Base-by-base conservation (phyloP, 2,797 vertebrate species). In the Ptychobarbus kaznakovi region DNA sequence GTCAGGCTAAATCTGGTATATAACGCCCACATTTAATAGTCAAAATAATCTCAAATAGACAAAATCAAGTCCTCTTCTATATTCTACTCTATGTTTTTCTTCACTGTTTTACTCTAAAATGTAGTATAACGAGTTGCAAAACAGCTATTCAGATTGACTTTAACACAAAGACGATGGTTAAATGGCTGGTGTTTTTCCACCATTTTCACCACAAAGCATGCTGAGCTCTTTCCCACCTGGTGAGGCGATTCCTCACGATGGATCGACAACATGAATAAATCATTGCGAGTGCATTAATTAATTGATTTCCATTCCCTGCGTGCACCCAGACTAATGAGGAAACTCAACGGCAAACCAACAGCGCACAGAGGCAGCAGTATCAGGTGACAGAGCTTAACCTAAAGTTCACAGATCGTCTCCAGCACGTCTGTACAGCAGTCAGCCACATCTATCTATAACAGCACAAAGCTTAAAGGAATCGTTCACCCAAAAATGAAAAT, bases 261-360 rank as follows among this genome's bases (percentile, higher is more conserved):
- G 61, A 79, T 77, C 63, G 20, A 65, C 58, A 87, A 83, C 69
- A 84, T 89, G 82, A 89, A 91, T 89, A 87, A 88, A 86, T 86
- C 78, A 90, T 86, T 28, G 86, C 2, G 53, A 87, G 70, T 20
- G 38, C 56, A 25, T 85, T 87, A 81, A 88, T 88, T 89, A 88
- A 84, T 84, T 84, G 77, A 86, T 86, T 87, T 86, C 73, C 78
- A 42, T 79, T 85, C 83, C 44, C 70, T 77, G 70, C 58, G 51
- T 77, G 42, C 18, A 7, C 18, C 42, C 74, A 82, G 80, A 56
- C 81, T 78, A 63, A 80, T 68, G 63, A 85, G 42, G 77, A 85
- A 66, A 76, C 82, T 40, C 74, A 80, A 80, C 28, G 61, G 84
- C 38, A 80, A 85, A 82, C 51, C 68, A 58, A 53, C 58, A 44